Evolutionary conservation across 2,113 vertebrate species (phyloP).

Genomic region (Setophaga kirtlandii): DNA sequence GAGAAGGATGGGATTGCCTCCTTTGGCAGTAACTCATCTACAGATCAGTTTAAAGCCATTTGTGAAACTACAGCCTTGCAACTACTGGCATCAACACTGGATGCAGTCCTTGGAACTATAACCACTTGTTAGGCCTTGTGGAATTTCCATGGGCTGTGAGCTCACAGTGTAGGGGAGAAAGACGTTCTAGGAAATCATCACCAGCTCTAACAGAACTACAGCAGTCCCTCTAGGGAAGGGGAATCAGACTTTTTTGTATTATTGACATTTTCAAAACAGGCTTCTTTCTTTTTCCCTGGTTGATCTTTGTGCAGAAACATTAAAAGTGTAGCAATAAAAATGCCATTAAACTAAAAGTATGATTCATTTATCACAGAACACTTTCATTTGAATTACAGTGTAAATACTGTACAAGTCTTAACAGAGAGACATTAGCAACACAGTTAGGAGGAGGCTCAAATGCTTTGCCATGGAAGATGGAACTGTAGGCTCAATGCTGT

Average conservation of each 20-base stretch:
- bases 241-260: background rate
- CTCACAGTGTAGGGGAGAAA: background rate
- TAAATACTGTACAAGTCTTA: background rate
- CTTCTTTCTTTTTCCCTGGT: background rate
- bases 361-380: background rate
- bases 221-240: background rate
- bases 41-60: background rate
- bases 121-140: background rate
- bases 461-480: background rate
- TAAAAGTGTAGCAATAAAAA: background rate
- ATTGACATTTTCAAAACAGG: background rate
- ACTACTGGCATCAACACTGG: background rate
- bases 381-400: background rate
- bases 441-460: background rate
- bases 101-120: background rate
- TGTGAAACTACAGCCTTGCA: background rate
- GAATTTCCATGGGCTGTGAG: background rate
- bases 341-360: background rate
- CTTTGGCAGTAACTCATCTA: background rate
- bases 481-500: background rate
- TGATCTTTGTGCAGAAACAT: background rate
- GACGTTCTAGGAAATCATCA: background rate
- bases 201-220: background rate
- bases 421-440: constrained; percentile 1
- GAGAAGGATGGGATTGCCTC: background rate